These are phyloP conservation scores for Microcebus ravelobensis DNA, from an alignment of 2,113 vertebrate species.

Conservation along the genomic window DNA sequence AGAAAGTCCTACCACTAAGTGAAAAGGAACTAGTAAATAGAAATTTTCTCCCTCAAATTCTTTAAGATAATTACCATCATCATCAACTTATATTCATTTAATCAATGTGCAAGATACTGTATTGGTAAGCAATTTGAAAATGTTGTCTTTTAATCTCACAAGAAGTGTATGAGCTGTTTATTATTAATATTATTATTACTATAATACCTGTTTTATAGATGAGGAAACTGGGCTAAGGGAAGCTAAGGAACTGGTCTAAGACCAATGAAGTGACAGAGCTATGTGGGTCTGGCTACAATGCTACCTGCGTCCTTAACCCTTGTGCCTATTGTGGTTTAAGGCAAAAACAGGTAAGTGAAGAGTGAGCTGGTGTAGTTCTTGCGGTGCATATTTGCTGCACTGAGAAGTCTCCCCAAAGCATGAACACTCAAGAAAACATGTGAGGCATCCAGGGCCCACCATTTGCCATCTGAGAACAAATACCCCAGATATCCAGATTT, in stretches of 20 bases:
- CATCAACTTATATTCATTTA: neutral
- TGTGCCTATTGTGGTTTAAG: neutral
- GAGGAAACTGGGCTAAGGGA: neutral
- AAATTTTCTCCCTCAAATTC: neutral
- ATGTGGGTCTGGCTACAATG: neutral
- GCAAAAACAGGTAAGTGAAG: neutral
- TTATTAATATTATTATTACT: neutral
- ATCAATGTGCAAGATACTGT: neutral
- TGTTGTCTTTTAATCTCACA: neutral
- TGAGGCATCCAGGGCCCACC: rapidly evolving
- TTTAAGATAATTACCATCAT: neutral
- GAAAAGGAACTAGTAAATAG: neutral
- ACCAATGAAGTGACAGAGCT: neutral
- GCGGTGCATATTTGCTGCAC: neutral
- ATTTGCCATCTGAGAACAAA: neutral
- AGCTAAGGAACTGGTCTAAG: neutral
- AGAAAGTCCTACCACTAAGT: neutral
- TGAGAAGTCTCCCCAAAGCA: neutral
- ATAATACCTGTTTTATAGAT: neutral
- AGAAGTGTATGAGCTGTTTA: neutral
- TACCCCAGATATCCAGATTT: neutral
- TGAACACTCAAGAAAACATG: neutral
- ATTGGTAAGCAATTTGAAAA: neutral
- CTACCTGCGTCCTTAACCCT: neutral
- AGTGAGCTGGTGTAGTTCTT: neutral